These are phyloP conservation scores for Oreochromis tanganicae DNA, from an alignment of 2,113 vertebrate species.

Conservation along the genomic window DNA sequence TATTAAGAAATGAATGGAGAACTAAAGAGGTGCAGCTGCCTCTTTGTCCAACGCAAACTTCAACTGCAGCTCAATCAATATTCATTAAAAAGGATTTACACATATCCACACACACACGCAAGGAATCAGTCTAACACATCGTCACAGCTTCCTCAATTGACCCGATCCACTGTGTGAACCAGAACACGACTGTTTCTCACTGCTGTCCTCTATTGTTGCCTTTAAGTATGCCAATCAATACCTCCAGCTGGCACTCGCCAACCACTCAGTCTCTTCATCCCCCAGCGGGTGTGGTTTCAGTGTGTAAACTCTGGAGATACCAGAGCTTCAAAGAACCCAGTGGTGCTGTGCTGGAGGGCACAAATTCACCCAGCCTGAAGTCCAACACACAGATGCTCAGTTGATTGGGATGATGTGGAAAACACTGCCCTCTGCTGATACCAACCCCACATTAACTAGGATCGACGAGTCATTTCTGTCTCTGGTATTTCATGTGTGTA, in stretches of 20 bases:
- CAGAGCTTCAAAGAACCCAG: background rate
- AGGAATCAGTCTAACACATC: background rate
- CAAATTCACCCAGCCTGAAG: background rate
- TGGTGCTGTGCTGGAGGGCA: background rate
- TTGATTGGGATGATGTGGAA: background rate
- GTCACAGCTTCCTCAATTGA: constrained; percentile 2
- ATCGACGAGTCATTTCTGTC: background rate
- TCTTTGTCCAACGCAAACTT: background rate
- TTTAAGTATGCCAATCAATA: constrained; percentile 40
- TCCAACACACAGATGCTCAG: background rate
- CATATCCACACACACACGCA: background rate
- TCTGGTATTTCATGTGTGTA: background rate
- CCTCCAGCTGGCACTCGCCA: constrained; percentile 21
- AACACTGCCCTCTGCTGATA: constrained; percentile 16
- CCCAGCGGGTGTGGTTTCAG: background rate
- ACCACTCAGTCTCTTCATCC: constrained; percentile 49
- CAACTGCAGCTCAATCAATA: background rate
- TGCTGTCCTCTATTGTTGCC: constrained; percentile 12
- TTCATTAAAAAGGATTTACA: background rate
- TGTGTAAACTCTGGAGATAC: background rate
- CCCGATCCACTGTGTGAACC: constrained; percentile 61
- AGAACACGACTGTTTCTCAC: constrained; percentile 59
- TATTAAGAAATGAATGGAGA: background rate
- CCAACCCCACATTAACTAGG: background rate
- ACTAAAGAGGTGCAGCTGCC: background rate